Base-by-base conservation (phyloP, 1,140 invertebrate species). In the Drosophila guanche region DNA sequence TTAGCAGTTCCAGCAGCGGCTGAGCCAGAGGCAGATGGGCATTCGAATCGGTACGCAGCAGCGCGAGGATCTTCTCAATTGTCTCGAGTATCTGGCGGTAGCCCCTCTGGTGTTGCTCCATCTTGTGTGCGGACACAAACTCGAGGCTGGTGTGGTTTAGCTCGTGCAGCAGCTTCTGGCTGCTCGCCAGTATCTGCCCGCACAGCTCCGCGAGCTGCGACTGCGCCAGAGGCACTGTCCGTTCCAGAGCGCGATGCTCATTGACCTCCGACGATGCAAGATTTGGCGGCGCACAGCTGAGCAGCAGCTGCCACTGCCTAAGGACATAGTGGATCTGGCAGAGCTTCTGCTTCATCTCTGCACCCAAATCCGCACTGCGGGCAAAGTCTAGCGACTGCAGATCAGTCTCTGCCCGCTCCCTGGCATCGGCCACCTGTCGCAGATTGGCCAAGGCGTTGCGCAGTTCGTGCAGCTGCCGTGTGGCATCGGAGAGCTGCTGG, bases 401-500 rank as follows among this genome's bases (percentile, higher is more conserved):
- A 4, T 52, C 42, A 1, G 20, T 45, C n/a, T 83, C 41, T 7
- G 48, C 40, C 1, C 45, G 43, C 7, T 37, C 33, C 33, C 33
- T 37, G 60, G 6, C 10, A 70, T 77, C 65, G 0, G 71, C 71
- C 3, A 90, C 23, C 3, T 88, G 68, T 1, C 63, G 78, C 10
- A 90, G 33, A n/a, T 76, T 60, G 3, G 66, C 59, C 33, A 93
- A 14, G 5, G 91, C 76, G 8, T 79, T 72, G 5, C 92, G 80
- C 2, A 93, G 70, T 12, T 83, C 63, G 3, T 91, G 76, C 2
- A 93, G 91, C 4, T 89, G 47, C 37, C 92, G 72, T 16, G 92
- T 91, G 2, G 89, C 79, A 0, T 79, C 71, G 0, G 78, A 63
- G 0, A 94, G 58, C 0, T 76, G 74, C 54, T 74, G 81, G 2